A percentile compares a stretch with the other conserved stretches of the same genome.
Evolutionary conservation across 2,888 invertebrate species (phyloP).

Genomic region (Muschampia plurimacula): DNA sequence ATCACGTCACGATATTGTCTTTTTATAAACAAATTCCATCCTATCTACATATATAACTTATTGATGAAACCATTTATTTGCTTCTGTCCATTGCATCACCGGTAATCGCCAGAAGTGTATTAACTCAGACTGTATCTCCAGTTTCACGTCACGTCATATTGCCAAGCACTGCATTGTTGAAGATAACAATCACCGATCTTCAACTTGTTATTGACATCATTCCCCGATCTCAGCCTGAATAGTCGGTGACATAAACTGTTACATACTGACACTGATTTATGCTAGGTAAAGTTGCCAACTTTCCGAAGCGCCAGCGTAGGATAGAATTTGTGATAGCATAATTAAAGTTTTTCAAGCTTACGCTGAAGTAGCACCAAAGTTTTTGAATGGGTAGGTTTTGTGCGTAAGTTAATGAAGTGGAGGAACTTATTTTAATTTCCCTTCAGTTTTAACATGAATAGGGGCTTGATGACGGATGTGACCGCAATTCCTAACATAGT

Average conservation of each 20-base stretch:
- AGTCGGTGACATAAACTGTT: conserved; percentile 36
- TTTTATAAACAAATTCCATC: not conserved
- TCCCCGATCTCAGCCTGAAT: conserved; percentile 32
- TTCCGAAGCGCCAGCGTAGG: not conserved
- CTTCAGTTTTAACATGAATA: too few relatives aligned
- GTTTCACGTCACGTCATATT: conserved; percentile 27
- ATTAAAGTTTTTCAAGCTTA: too few relatives aligned
- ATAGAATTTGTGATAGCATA: not conserved
- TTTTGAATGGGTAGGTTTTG: too few relatives aligned
- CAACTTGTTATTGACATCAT: conserved; percentile 41
- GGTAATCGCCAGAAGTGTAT: conserved; percentile 23
- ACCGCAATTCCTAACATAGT: too few relatives aligned
- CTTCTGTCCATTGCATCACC: conserved; percentile 16
- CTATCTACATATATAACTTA: conserved; percentile 2
- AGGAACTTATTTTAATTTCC: too few relatives aligned
- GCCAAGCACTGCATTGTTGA: conserved; percentile 20
- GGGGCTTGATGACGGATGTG: too few relatives aligned
- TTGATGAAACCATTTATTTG: conserved; percentile 15
- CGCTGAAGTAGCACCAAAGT: too few relatives aligned
- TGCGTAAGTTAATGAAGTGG: too few relatives aligned
- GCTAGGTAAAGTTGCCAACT: conserved; percentile 24
- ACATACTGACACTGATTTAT: conserved; percentile 31
- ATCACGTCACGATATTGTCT: not conserved
- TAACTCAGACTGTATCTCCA: conserved; percentile 24
- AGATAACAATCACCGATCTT: conserved; percentile 36